Evolutionary conservation across 1,140 invertebrate species (phyloP).

Genomic region (Caenorhabditis latens): DNA sequence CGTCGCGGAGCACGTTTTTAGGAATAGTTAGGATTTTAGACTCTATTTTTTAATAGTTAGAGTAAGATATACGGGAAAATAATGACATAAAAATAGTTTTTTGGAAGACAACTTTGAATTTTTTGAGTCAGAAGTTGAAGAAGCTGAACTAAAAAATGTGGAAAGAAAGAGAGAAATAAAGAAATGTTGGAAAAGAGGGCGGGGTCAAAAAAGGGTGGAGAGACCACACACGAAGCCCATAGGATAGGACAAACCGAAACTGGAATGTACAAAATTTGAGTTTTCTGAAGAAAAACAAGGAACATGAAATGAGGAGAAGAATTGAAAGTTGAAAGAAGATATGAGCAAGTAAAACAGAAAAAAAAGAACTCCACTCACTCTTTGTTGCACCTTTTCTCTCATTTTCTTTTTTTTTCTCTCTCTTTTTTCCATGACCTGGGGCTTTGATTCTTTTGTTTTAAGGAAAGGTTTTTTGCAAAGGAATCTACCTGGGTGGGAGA

Average conservation of each 20-base stretch:
- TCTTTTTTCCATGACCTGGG: neutral
- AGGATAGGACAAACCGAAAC: neutral
- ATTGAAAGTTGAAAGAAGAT: conserved; percentile 47
- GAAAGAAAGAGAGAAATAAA: neutral
- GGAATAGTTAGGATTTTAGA: neutral
- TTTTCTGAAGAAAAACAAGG: neutral
- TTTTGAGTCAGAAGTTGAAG: neutral
- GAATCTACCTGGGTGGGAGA: neutral
- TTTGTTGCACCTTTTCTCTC: conserved; percentile 43
- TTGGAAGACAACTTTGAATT: neutral
- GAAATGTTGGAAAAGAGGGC: neutral
- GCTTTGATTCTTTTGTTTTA: neutral
- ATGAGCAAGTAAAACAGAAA: neutral
- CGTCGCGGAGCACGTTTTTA: neutral
- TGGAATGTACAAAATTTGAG: neutral
- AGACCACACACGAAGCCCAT: neutral
- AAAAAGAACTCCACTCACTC: neutral
- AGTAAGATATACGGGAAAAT: neutral
- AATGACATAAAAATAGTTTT: neutral
- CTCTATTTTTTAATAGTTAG: neutral
- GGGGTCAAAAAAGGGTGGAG: neutral
- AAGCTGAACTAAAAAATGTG: neutral
- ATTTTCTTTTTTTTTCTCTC: neutral
- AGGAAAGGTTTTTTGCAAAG: neutral
- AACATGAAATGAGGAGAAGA: neutral